Evolutionary conservation across 2,797 vertebrate genomes (phyloP).

Genomic region (Syndactyla subalaris): DNA sequence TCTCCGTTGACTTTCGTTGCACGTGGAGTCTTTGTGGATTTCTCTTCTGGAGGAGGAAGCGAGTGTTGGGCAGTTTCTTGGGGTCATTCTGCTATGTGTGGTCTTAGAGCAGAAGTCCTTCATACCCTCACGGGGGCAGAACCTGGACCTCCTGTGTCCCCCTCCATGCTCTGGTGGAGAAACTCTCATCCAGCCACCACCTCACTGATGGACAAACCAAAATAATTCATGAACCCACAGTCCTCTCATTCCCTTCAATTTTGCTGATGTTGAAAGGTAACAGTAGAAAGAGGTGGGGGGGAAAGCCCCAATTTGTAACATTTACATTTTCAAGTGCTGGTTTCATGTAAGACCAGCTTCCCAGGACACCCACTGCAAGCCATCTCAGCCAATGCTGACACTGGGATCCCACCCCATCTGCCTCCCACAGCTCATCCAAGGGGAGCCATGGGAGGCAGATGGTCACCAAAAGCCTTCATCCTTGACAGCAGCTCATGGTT

Average conservation of each 20-base stretch:
- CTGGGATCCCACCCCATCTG: neutral
- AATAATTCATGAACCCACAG: accelerated
- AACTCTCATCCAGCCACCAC: neutral
- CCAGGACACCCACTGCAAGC: neutral
- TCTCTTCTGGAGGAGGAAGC: neutral
- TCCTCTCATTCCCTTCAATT: neutral
- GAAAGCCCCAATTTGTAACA: neutral
- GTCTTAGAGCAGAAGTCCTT: neutral
- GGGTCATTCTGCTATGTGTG: neutral
- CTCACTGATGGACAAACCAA: neutral
- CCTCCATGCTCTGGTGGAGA: neutral
- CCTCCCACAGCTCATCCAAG: accelerated
- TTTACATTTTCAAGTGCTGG: neutral
- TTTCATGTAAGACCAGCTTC: neutral
- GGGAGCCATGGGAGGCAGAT: neutral
- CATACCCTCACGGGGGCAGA: neutral
- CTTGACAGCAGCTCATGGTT: neutral
- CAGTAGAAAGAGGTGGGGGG: neutral
- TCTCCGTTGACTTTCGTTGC: neutral
- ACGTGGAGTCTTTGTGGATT: neutral
- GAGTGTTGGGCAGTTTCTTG: neutral
- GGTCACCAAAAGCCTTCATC: neutral
- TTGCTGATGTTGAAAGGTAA: neutral
- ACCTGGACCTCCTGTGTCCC: neutral
- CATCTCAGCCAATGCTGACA: neutral